phyloP scores from a whole-genome alignment of 2,888 invertebrate genomes.

The Boloria euphrosyne region DNA sequence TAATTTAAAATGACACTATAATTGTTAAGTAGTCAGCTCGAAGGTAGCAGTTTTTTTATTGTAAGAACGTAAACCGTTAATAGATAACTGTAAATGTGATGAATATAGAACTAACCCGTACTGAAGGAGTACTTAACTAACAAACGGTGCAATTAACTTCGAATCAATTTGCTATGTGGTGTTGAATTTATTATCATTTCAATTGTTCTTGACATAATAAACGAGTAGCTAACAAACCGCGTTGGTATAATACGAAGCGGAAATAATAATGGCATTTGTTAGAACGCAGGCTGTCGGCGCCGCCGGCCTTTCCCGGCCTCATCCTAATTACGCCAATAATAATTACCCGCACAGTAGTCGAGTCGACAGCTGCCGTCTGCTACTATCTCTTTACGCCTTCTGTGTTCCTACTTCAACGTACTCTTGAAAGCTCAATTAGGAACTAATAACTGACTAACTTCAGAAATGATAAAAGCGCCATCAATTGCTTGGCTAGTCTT shows the following conservation, averaged over 20 bases:
- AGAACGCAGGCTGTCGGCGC: constrained; percentile 64
- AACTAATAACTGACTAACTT: neutral
- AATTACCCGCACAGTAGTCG: constrained; percentile 72
- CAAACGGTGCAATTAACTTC: constrained; percentile 65
- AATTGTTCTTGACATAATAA: constrained; percentile 70
- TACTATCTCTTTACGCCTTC: constrained; percentile 50
- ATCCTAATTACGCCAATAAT: constrained; percentile 81
- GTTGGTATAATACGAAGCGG: constrained; percentile 72
- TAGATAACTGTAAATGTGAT: constrained; percentile 61
- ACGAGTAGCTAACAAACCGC: constrained; percentile 63
- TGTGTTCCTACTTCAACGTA: constrained; percentile 52
- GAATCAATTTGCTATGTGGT: constrained; percentile 69
- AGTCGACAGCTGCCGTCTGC: constrained; percentile 56
- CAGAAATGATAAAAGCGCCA: neutral
- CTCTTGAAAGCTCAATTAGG: constrained; percentile 4
- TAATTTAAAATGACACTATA: constrained; percentile 35
- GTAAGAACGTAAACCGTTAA: constrained; percentile 62
- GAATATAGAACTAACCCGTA: constrained; percentile 44
- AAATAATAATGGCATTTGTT: constrained; percentile 79
- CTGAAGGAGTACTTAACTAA: constrained; percentile 54
- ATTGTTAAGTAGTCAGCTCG: constrained; percentile 28
- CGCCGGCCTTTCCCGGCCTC: constrained; percentile 67
- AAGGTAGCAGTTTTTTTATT: constrained; percentile 31
- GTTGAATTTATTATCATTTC: constrained; percentile 68
- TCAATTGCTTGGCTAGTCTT: neutral